Conservation (phyloP, 1,140 invertebrate genomes). For the Scaptomyza graminum region DNA sequence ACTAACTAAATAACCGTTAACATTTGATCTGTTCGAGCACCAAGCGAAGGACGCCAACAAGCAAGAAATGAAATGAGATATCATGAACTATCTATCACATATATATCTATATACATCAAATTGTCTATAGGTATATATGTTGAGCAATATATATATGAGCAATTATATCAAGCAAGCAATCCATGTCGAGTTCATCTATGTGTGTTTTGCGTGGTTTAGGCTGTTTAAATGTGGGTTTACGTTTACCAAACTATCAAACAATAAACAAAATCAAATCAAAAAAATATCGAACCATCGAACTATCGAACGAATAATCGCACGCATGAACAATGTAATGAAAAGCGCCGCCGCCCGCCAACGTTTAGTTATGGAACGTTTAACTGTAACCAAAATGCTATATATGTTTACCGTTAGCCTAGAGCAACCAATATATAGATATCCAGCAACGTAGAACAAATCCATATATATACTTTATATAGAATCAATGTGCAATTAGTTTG, state of each 20-base stretch:
- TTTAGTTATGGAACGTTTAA: slow-evolving; percentile 25
- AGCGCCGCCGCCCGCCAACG: slow-evolving; percentile 45
- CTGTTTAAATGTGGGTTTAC: slow-evolving; percentile 77
- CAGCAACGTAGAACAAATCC: slow-evolving; percentile 17
- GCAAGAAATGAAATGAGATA: slow-evolving; percentile 26
- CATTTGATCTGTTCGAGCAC: slow-evolving; percentile 80
- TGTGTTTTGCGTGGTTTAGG: slow-evolving; percentile 84
- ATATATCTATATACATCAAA: slow-evolving; percentile 52
- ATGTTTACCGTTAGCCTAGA: slow-evolving; percentile 25
- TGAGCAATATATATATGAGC: slow-evolving; percentile 1
- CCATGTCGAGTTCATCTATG: slow-evolving; percentile 83
- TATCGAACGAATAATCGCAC: slow-evolving; percentile 32
- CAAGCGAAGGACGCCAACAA: slow-evolving; percentile 63
- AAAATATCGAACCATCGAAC: neutral
- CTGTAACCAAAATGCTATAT: slow-evolving; percentile 14
- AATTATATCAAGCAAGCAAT: slow-evolving; percentile 63
- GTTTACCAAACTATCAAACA: slow-evolving; percentile 16
- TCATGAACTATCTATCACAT: slow-evolving; percentile 31
- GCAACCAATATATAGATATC: slow-evolving; percentile 23
- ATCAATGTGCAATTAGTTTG: slow-evolving; percentile 8
- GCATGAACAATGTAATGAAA: slow-evolving; percentile 24
- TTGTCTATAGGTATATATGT: slow-evolving; percentile 41
- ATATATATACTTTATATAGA: slow-evolving; percentile 8
- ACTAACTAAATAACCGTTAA: slow-evolving; percentile 75
- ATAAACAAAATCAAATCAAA: slow-evolving; percentile 15